Evolutionary conservation across 1,140 invertebrate genomes (phyloP).

Genomic region (Diplogasteroides magnus): DNA sequence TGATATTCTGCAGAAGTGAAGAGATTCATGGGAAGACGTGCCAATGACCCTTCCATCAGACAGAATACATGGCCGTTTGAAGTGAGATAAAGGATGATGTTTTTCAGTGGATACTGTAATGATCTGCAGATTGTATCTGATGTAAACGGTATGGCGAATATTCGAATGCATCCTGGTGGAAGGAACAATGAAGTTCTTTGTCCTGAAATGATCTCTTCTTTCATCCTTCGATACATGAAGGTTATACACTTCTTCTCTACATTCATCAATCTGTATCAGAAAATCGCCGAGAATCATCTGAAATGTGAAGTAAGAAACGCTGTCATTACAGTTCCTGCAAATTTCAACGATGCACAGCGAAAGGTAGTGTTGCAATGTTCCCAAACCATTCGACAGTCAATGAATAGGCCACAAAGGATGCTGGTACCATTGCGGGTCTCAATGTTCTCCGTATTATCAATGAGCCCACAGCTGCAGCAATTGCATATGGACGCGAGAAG

Average conservation of each 20-base stretch:
- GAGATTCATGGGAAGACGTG: background rate
- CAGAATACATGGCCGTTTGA: background rate
- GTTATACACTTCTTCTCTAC: slow-evolving; percentile 56
- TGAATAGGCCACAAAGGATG: slow-evolving; percentile 61
- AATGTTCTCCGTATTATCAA: slow-evolving; percentile 62
- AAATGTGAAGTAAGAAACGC: slow-evolving; percentile 64
- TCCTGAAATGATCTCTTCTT: slow-evolving; percentile 64
- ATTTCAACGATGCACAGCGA: slow-evolving; percentile 61
- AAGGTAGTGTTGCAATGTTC: slow-evolving; percentile 37
- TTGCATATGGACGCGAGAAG: slow-evolving; percentile 62
- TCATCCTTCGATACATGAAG: slow-evolving; percentile 62
- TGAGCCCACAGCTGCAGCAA: slow-evolving; percentile 60
- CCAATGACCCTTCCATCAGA: background rate
- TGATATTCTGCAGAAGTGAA: background rate
- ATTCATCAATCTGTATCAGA: background rate
- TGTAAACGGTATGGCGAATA: too few species aligned
- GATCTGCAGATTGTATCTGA: too few species aligned
- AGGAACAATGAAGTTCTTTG: slow-evolving; percentile 59
- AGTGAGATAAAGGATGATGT: too few species aligned
- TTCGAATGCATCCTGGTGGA: background rate
- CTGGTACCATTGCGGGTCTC: slow-evolving; percentile 60
- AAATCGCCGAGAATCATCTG: background rate
- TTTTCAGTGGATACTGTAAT: too few species aligned
- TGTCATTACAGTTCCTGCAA: slow-evolving; percentile 62
- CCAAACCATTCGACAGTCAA: background rate